Evolutionary conservation across 2,888 invertebrate genomes (phyloP).

Genomic region (Parapristionchus giblindavisi): DNA sequence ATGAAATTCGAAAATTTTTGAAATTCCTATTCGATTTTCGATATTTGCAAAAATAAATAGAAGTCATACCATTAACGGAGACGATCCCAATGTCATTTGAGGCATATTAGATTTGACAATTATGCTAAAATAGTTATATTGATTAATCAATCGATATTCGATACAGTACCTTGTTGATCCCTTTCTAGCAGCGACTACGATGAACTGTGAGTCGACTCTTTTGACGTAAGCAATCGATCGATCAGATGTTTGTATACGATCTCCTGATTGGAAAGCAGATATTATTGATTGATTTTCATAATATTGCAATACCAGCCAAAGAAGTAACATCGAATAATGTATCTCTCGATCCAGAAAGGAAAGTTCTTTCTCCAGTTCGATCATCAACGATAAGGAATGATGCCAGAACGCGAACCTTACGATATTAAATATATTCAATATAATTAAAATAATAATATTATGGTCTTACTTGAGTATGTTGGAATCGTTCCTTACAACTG

Average conservation of each 20-base stretch:
- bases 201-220: constrained; percentile 7
- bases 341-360: constrained; percentile 55
- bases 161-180: constrained; percentile 20
- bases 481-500: constrained; percentile 57
- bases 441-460: no score
- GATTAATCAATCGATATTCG: neutral
- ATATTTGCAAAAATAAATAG: neutral
- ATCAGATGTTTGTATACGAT: constrained; percentile 45
- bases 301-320: constrained; percentile 42
- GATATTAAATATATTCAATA: constrained; percentile 26
- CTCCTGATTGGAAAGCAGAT: constrained; percentile 6
- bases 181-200: constrained; percentile 17
- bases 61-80: constrained; percentile 10
- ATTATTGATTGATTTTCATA: no score
- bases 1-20: neutral
- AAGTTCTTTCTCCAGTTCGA: constrained; percentile 57
- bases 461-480: constrained; percentile 57
- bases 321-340: constrained; percentile 63
- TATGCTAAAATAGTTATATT: neutral
- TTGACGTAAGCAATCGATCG: constrained; percentile 41
- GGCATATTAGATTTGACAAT: constrained; percentile 34
- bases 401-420: constrained; percentile 57
- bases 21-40: neutral
- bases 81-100: constrained; percentile 16
- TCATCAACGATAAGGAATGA: constrained; percentile 62